A percentile compares a stretch with the other conserved stretches of the same genome.
Conservation (phyloP, 2,113 vertebrate genomes). For the Pavo muticus region DNA sequence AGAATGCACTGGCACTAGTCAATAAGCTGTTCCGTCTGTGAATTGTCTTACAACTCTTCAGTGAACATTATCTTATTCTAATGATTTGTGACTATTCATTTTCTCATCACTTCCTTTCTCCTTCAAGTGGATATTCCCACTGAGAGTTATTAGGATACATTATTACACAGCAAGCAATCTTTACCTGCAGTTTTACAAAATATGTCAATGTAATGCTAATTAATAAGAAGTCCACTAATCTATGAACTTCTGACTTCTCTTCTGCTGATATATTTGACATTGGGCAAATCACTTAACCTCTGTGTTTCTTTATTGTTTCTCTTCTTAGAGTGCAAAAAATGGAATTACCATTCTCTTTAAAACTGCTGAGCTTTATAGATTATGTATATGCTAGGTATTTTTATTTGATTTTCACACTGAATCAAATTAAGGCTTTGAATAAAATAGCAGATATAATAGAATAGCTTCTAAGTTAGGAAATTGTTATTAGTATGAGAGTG, state of each 20-base stretch:
- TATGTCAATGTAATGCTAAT: slow-evolving; percentile 16
- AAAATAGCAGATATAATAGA: not conserved
- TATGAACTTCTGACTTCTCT: not conserved
- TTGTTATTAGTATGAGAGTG: not conserved
- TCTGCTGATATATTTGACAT: not conserved
- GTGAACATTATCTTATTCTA: not conserved
- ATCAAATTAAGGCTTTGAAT: not conserved
- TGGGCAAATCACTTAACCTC: slow-evolving; percentile 9
- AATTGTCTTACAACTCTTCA: not conserved
- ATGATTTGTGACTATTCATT: not conserved
- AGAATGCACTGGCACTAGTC: not conserved
- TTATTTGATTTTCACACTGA: not conserved
- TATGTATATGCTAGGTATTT: not conserved
- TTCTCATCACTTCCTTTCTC: not conserved
- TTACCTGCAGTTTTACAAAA: slow-evolving; percentile 28
- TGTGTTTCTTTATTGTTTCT: not conserved
- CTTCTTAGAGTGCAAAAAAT: not conserved
- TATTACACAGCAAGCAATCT: slow-evolving; percentile 11
- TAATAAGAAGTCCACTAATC: slow-evolving; percentile 1
- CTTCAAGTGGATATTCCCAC: slow-evolving; percentile 23
- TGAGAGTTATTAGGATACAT: slow-evolving; percentile 19
- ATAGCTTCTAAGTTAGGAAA: not conserved
- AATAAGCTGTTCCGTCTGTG: not conserved
- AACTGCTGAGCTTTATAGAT: not conserved
- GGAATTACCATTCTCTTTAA: not conserved